Conservation (phyloP, 2,888 invertebrate genomes). For the Mechanitis mazaeus region DNA sequence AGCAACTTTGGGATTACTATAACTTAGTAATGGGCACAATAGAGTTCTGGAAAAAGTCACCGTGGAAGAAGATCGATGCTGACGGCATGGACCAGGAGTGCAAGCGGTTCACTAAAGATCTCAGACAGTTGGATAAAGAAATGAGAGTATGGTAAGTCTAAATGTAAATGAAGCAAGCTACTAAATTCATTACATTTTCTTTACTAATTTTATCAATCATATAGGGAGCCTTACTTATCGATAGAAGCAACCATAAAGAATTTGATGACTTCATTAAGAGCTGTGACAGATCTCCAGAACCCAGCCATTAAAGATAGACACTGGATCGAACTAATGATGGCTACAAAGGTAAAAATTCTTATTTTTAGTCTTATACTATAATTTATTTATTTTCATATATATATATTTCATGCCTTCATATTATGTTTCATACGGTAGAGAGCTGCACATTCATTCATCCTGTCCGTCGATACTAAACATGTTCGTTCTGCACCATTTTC, state of each 20-base stretch:
- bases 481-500: constrained; percentile 34
- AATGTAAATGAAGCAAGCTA: not conserved
- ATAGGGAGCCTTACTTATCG: constrained; percentile 86
- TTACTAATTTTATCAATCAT: not conserved
- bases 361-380: constrained; percentile 3
- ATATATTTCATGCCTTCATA: constrained; percentile 34
- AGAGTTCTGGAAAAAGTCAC: constrained; percentile 94
- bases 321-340: constrained; percentile 95
- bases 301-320: constrained; percentile 95
- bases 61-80: constrained; percentile 95
- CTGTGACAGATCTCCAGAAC: constrained; percentile 95
- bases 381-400: constrained; percentile 18
- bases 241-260: constrained; percentile 91
- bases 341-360: constrained; percentile 82
- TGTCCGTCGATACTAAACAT: constrained; percentile 46
- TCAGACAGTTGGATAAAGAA: constrained; percentile 87
- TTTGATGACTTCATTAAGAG: constrained; percentile 93
- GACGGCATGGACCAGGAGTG: constrained; percentile 97
- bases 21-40: constrained; percentile 87
- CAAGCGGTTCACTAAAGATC: constrained; percentile 92
- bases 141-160: constrained; percentile 80
- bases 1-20: constrained; percentile 94
- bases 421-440: constrained; percentile 42
- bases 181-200: not conserved
- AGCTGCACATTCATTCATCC: constrained; percentile 46